phyloP scores from a whole-genome alignment of 2,888 invertebrate genomes.

The Drosophila aldrichi region DNA sequence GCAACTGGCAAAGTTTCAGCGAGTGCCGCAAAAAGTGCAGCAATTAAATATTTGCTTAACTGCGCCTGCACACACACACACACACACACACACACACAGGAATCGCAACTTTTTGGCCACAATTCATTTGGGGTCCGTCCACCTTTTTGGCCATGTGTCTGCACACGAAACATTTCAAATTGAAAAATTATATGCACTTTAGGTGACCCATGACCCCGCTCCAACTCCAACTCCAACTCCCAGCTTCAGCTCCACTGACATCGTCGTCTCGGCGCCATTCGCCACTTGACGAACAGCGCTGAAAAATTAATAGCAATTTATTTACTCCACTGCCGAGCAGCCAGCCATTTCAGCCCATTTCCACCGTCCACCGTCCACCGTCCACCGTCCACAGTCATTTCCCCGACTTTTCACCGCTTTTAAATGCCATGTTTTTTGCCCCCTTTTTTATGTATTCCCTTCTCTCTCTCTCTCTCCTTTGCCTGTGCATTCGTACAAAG shows the following conservation, averaged over 20 bases:
- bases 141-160: conserved; percentile 57
- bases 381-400: conserved; percentile 3
- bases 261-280: conserved; percentile 68
- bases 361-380: conserved; percentile 4
- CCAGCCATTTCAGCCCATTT: conserved; percentile 1
- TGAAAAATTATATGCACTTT: conserved; percentile 85
- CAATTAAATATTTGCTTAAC: conserved; percentile 85
- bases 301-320: conserved; percentile 85
- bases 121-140: conserved; percentile 76
- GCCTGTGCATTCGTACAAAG: conserved; percentile 31
- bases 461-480: conserved; percentile 17
- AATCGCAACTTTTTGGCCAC: conserved; percentile 79
- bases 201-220: conserved; percentile 59
- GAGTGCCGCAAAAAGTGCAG: conserved; percentile 79
- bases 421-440: conserved; percentile 54
- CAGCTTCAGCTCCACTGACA: conserved; percentile 19
- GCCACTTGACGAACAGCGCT: conserved; percentile 78
- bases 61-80: conserved; percentile 59
- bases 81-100: conserved; percentile 14
- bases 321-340: conserved; percentile 62
- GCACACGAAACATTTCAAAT: conserved; percentile 77
- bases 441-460: conserved; percentile 15
- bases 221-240: neutral
- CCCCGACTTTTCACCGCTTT: conserved; percentile 40
- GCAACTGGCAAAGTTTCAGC: conserved; percentile 68